A percentile compares a stretch with the other conserved stretches of the same genome.
Conservation (phyloP, 1,140 invertebrate species). For the Microvelia longipes region DNA sequence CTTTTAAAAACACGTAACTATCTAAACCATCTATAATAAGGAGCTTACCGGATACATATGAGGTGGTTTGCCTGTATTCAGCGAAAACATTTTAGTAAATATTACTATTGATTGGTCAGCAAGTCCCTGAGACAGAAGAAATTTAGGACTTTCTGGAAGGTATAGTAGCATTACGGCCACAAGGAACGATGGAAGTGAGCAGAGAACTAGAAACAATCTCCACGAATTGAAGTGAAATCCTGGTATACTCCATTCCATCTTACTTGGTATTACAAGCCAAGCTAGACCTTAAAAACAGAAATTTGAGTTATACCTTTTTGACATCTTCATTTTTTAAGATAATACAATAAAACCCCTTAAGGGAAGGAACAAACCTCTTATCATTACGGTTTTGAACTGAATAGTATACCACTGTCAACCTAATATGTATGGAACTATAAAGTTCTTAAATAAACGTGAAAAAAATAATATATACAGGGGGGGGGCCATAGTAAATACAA, state of each 20-base stretch:
- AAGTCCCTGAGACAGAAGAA: slow-evolving; percentile 56
- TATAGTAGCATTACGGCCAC: slow-evolving; percentile 65
- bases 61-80: slow-evolving; percentile 55
- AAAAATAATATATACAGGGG: too few relatives aligned
- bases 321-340: background rate
- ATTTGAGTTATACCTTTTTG: background rate
- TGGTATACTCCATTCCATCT: slow-evolving; percentile 18
- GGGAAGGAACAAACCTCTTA: background rate
- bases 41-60: slow-evolving; percentile 47
- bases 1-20: too few relatives aligned
- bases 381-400: background rate
- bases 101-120: slow-evolving; percentile 62
- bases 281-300: slow-evolving; percentile 44
- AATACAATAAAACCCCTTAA: background rate
- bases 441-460: too few relatives aligned
- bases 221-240: slow-evolving; percentile 72
- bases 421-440: too few relatives aligned
- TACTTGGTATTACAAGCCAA: slow-evolving; percentile 66
- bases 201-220: slow-evolving; percentile 76
- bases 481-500: too few relatives aligned
- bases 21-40: too few relatives aligned
- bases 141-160: slow-evolving; percentile 86
- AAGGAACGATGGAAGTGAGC: slow-evolving; percentile 68
- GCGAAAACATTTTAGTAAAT: slow-evolving; percentile 59
- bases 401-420: too few relatives aligned